phyloP scores from a whole-genome alignment of 2,797 vertebrate species.

The Propithecus perrieri region DNA sequence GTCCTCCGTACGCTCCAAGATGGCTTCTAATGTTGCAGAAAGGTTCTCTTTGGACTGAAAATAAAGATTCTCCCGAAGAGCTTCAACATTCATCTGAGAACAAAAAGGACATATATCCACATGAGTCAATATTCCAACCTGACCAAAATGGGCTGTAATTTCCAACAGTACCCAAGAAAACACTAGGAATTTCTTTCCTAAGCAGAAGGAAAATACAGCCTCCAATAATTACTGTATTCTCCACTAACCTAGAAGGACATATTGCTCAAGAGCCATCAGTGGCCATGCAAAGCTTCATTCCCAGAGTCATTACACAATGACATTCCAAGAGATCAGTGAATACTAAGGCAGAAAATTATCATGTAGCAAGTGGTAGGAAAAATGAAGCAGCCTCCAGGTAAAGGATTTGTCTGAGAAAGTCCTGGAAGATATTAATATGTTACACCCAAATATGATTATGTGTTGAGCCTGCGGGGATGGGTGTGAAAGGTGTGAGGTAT shows the following conservation, averaged over 20 bases:
- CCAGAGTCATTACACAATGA: background rate
- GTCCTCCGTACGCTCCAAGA: constrained; percentile 96
- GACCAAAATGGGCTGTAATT: background rate
- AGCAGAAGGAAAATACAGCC: background rate
- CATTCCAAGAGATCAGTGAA: background rate
- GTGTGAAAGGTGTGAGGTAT: background rate
- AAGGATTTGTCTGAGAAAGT: constrained; percentile 4
- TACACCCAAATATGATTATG: background rate
- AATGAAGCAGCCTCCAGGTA: background rate
- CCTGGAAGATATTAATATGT: background rate
- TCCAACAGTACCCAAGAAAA: background rate
- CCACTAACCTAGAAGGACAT: background rate
- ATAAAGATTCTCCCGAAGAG: constrained; percentile 93
- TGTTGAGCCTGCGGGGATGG: background rate
- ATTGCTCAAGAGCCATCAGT: background rate
- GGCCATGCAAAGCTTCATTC: background rate
- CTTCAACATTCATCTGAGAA: constrained; percentile 92
- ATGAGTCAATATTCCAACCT: background rate
- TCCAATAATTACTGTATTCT: background rate
- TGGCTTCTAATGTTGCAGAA: constrained; percentile 90
- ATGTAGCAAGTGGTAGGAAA: background rate
- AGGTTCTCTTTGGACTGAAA: constrained; percentile 91
- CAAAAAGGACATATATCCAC: background rate
- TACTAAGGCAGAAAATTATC: background rate
- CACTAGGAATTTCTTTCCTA: background rate